Conservation (phyloP, 1,140 invertebrate genomes). For the Calosoma granatense region DNA sequence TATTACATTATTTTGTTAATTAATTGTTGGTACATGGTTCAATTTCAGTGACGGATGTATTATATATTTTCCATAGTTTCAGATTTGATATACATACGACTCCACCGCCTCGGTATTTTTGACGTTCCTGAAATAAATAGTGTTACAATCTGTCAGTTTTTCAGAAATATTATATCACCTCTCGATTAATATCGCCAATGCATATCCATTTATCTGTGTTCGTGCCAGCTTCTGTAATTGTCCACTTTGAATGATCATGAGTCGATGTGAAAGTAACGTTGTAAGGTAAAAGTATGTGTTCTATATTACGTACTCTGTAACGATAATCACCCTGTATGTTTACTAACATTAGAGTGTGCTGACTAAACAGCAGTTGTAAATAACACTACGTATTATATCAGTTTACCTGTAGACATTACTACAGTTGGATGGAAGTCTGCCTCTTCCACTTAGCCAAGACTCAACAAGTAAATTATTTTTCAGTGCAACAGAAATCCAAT, state of each 20-base stretch:
- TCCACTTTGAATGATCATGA: constrained; percentile 90
- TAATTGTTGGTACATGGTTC: constrained; percentile 33
- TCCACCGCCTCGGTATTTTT: constrained; percentile 69
- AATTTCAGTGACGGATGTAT: constrained; percentile 33
- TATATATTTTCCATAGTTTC: constrained; percentile 43
- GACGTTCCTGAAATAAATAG: constrained; percentile 47
- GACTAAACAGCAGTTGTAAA: constrained; percentile 5
- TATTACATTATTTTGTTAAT: constrained; percentile 13
- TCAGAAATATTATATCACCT: constrained; percentile 49
- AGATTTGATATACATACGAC: constrained; percentile 53
- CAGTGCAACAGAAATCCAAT: constrained; percentile 64
- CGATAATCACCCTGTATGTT: constrained; percentile 9
- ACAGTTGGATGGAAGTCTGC: constrained; percentile 60
- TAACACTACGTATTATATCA: background rate
- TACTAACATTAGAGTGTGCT: constrained; percentile 12
- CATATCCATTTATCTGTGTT: constrained; percentile 57
- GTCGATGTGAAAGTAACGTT: constrained; percentile 58
- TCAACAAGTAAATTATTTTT: constrained; percentile 64
- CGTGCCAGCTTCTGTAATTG: constrained; percentile 47
- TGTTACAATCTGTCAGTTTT: constrained; percentile 8
- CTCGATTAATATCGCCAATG: constrained; percentile 87
- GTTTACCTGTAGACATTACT: constrained; percentile 41
- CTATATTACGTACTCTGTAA: constrained; percentile 59
- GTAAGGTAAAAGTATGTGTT: constrained; percentile 42
- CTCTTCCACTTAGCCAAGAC: constrained; percentile 78